Evolutionary conservation across 1,140 invertebrate genomes (phyloP).

Genomic region (Panagrolaimus sp.): DNA sequence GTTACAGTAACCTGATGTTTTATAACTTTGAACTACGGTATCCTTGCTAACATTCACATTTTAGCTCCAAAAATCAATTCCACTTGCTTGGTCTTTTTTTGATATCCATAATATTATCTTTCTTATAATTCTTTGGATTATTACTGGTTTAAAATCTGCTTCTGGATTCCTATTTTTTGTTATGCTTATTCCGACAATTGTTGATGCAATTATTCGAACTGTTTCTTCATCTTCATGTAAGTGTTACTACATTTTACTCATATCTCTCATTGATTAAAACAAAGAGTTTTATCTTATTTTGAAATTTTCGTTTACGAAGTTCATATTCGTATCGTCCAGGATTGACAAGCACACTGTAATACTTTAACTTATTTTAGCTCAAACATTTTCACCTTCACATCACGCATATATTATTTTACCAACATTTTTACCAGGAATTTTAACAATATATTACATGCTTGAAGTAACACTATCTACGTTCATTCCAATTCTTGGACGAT

Average conservation of each 20-base stretch:
- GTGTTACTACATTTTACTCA: neutral
- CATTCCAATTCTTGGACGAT: constrained; percentile 7
- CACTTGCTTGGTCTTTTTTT: neutral
- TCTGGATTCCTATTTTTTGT: neutral
- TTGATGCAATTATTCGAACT: neutral
- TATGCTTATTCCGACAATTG: neutral
- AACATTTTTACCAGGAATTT: neutral
- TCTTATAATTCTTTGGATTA: neutral
- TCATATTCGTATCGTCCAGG: too few relatives aligned
- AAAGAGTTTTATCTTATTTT: too few relatives aligned
- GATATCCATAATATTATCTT: constrained; percentile 2
- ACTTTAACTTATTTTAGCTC: neutral
- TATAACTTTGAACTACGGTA: too few relatives aligned
- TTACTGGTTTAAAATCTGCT: neutral
- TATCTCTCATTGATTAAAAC: neutral
- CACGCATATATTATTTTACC: neutral
- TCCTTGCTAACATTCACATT: too few relatives aligned
- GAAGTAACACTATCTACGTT: neutral
- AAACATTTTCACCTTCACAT: neutral
- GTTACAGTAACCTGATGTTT: too few relatives aligned
- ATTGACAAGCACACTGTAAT: too few relatives aligned
- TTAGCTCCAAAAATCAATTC: neutral
- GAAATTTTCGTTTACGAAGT: too few relatives aligned
- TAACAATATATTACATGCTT: neutral
- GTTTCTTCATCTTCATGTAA: neutral